Conservation (phyloP, 1,140 invertebrate species). For the Drosophila tropicalis region DNA sequence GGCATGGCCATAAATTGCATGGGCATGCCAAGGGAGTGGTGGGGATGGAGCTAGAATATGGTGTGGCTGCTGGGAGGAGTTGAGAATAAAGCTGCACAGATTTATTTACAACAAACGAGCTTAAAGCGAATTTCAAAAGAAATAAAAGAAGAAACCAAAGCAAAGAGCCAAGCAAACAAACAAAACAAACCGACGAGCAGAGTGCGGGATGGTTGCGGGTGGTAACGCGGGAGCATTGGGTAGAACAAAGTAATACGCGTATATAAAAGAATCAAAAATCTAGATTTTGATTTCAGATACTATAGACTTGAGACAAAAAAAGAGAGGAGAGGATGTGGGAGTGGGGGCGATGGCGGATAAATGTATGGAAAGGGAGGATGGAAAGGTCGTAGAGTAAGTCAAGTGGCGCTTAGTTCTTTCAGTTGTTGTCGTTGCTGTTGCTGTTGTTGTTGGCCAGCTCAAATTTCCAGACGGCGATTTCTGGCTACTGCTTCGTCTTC, state of each 20-base stretch:
- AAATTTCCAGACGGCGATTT: slow-evolving; percentile 28
- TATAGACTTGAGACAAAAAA: slow-evolving; percentile 24
- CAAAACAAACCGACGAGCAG: not conserved
- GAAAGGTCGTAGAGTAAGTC: slow-evolving; percentile 47
- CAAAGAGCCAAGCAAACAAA: slow-evolving; percentile 44
- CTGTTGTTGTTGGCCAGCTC: slow-evolving; percentile 21
- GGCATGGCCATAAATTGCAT: not conserved
- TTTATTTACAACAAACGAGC: slow-evolving; percentile 73
- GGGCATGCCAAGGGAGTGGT: not conserved
- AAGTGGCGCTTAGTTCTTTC: slow-evolving; percentile 67
- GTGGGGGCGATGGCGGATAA: not conserved
- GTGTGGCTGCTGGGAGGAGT: slow-evolving; percentile 23
- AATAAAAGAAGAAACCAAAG: slow-evolving; percentile 56
- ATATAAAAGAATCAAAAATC: slow-evolving; percentile 77
- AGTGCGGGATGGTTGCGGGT: not conserved
- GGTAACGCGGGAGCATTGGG: slow-evolving; percentile 9
- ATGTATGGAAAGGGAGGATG: slow-evolving; percentile 2
- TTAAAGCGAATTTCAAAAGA: slow-evolving; percentile 73
- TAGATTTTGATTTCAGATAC: slow-evolving; percentile 80
- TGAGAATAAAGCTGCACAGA: slow-evolving; percentile 50
- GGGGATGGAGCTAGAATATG: not conserved
- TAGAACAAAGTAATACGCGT: slow-evolving; percentile 57
- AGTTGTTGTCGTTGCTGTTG: not conserved
- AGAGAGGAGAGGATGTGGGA: not conserved
- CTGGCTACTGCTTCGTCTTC: not conserved